A percentile compares a stretch with the other conserved stretches of the same genome.
Evolutionary conservation across 2,113 vertebrate genomes (phyloP).

Genomic region (Dicrurus megarhynchus): DNA sequence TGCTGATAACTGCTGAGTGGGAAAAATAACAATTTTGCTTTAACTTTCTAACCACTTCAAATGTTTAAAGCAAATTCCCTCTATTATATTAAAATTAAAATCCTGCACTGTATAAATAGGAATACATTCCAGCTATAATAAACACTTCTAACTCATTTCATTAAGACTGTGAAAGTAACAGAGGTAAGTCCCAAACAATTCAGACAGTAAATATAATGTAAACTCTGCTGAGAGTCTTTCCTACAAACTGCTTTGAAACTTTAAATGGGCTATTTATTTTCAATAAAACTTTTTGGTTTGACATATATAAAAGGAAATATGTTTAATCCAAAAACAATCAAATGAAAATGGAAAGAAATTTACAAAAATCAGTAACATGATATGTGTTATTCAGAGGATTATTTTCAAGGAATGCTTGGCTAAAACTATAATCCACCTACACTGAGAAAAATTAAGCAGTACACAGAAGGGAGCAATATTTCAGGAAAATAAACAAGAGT

Average conservation of each 20-base stretch:
- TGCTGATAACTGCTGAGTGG: neutral
- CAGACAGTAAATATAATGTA: neutral
- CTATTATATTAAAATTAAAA: neutral
- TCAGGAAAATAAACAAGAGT: conserved; percentile 2
- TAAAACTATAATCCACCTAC: neutral
- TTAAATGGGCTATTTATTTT: neutral
- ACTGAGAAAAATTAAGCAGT: neutral
- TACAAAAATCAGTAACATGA: neutral
- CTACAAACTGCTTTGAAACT: neutral
- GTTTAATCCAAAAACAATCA: conserved; percentile 4
- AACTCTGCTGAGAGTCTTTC: neutral
- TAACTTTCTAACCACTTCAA: neutral
- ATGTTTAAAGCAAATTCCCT: neutral
- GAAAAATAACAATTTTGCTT: neutral
- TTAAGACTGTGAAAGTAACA: neutral
- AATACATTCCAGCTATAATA: neutral
- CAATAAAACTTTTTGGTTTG: neutral
- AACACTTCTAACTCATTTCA: neutral
- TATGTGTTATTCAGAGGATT: neutral
- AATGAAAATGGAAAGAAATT: neutral
- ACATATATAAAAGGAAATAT: neutral
- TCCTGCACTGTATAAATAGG: neutral
- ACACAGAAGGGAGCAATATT: neutral
- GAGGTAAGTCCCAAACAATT: neutral
- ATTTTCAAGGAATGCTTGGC: neutral